A percentile compares a stretch with the other conserved stretches of the same genome.
phyloP scores from a whole-genome alignment of 64 coral and sea anemone species.

The Porites australiensis region DNA sequence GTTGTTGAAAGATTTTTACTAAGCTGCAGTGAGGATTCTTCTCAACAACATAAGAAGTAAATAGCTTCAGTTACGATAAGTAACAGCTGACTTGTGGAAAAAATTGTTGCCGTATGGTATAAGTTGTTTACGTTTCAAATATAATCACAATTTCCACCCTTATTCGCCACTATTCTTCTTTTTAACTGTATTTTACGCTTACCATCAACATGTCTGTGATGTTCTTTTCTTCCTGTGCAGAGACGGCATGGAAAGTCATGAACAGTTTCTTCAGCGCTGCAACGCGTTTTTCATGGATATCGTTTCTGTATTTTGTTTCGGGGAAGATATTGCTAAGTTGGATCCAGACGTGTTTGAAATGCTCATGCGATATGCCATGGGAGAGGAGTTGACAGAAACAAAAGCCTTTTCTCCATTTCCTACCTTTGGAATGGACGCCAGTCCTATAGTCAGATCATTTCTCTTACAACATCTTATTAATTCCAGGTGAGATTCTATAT shows the following conservation, averaged over 20 bases:
- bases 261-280: slow-evolving; percentile 53
- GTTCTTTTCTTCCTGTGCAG: not conserved
- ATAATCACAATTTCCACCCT: too few relatives aligned
- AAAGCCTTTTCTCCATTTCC: slow-evolving; percentile 76
- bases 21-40: slow-evolving; percentile 30
- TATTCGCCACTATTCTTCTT: too few relatives aligned
- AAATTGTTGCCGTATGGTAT: too few relatives aligned
- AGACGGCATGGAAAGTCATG: not conserved
- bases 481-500: slow-evolving; percentile 20
- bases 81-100: not conserved
- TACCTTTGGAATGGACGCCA: slow-evolving; percentile 52
- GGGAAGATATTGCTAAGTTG: not conserved
- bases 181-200: not conserved
- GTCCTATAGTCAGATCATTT: slow-evolving; percentile 82
- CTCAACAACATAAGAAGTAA: not conserved
- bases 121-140: too few relatives aligned
- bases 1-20: slow-evolving; percentile 47
- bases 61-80: not conserved
- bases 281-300: slow-evolving; percentile 91
- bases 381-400: slow-evolving; percentile 19
- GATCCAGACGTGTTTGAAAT: slow-evolving; percentile 69
- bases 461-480: slow-evolving; percentile 82
- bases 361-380: slow-evolving; percentile 69
- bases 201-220: too few relatives aligned
- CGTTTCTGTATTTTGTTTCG: slow-evolving; percentile 78